Percentiles rank a stretch among this genome's conserved stretches.
Conservation (phyloP, 2,888 invertebrate genomes). For the Bruchidius siliquastri region DNA sequence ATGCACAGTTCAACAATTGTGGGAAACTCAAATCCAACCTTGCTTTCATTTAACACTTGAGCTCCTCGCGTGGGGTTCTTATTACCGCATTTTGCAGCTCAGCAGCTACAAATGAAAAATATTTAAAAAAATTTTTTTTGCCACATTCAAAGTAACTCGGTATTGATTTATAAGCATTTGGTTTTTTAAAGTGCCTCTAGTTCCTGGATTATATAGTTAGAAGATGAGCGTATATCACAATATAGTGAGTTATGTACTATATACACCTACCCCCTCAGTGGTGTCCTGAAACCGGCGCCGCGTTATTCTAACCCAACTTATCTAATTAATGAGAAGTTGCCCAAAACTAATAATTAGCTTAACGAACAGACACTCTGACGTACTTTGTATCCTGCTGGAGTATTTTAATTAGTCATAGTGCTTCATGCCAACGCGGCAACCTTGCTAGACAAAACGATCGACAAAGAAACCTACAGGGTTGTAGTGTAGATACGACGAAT, state of each 20-base stretch:
- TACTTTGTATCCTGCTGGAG: not conserved
- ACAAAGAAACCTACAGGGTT: not conserved
- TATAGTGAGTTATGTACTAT: not conserved
- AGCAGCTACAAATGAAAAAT: too few relatives aligned
- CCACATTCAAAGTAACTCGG: too few relatives aligned
- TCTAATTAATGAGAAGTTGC: conserved; percentile 31
- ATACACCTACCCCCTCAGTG: not conserved
- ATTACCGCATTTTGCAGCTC: too few relatives aligned
- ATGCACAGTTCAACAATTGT: too few relatives aligned
- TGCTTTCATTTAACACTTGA: too few relatives aligned
- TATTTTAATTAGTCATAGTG: conserved; percentile 1
- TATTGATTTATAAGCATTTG: too few relatives aligned
- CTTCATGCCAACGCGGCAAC: not conserved
- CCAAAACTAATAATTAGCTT: conserved; percentile 35
- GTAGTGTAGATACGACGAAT: not conserved
- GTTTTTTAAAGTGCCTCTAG: too few relatives aligned
- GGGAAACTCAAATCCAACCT: too few relatives aligned
- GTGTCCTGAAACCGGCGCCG: not conserved
- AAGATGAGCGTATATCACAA: not conserved
- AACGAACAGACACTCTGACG: conserved; percentile 27
- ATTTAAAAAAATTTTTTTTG: too few relatives aligned
- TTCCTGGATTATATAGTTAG: not conserved
- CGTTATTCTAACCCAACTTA: conserved; percentile 30
- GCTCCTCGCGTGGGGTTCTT: too few relatives aligned
- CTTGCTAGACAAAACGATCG: not conserved